phyloP scores from a whole-genome alignment of 2,797 vertebrate genomes.

The Manis pentadactyla region DNA sequence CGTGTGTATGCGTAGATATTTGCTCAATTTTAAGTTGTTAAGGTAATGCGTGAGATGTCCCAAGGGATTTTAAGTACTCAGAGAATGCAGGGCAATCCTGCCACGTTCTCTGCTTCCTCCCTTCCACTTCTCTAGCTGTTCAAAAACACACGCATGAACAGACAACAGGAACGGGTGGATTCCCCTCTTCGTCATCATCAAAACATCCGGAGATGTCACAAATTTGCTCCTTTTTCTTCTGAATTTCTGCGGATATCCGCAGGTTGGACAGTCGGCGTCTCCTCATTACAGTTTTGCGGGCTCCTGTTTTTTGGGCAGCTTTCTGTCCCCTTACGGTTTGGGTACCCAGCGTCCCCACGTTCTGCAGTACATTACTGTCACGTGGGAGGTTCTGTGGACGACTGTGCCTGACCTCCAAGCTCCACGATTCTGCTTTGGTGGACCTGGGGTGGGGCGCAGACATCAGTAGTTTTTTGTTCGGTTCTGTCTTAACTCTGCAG shows the following conservation, averaged over 20 bases:
- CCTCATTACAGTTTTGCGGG: neutral
- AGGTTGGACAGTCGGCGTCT: neutral
- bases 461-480: neutral
- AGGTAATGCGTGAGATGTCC: neutral
- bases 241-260: neutral
- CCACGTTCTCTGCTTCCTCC: neutral
- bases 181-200: neutral
- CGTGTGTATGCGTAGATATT: neutral
- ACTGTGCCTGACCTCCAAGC: neutral
- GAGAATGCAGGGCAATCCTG: neutral
- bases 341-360: neutral
- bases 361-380: neutral
- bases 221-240: neutral
- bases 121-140: neutral
- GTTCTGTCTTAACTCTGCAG: neutral
- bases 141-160: neutral
- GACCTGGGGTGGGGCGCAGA: neutral
- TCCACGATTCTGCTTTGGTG: slow-evolving; percentile 1
- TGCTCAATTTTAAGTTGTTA: neutral
- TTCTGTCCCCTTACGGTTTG: neutral
- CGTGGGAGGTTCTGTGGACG: neutral
- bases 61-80: neutral
- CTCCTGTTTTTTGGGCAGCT: neutral
- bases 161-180: neutral
- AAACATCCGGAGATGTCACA: neutral